Percentiles rank a stretch among this genome's conserved stretches.
Evolutionary conservation across 2,113 vertebrate genomes (phyloP).

Genomic region (Okapia johnstoni): DNA sequence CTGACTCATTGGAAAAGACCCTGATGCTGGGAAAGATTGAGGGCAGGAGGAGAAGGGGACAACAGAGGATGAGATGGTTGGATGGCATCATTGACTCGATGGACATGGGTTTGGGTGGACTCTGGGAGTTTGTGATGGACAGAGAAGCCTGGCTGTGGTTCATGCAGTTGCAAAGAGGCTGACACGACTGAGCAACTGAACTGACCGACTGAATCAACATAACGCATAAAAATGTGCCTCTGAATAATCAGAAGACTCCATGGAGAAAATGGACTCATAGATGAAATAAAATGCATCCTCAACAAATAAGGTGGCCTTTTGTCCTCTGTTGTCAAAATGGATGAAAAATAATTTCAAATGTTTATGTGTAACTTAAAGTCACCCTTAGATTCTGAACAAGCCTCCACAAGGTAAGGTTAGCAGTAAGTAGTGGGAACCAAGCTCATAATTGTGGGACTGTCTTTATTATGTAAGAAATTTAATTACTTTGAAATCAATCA

Average conservation of each 20-base stretch:
- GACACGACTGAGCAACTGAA: no score
- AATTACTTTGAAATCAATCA: not conserved
- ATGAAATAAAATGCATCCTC: not conserved
- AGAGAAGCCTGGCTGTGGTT: no score
- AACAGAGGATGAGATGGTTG: no score
- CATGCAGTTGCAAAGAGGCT: no score
- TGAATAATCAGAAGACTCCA: not conserved
- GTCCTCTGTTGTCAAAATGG: not conserved
- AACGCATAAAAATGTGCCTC: not conserved
- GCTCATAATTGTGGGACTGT: not conserved
- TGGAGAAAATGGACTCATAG: not conserved
- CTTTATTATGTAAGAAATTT: not conserved
- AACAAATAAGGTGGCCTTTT: not conserved
- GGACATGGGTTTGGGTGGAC: no score
- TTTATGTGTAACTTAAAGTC: not conserved
- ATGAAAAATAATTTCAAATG: not conserved
- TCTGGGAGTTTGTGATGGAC: no score
- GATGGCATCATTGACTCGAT: no score
- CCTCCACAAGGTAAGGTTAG: not conserved
- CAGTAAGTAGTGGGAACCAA: not conserved
- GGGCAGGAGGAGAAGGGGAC: no score
- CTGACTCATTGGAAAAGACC: no score
- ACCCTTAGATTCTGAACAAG: not conserved
- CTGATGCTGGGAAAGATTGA: no score
- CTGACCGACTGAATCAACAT: not conserved